Base-by-base conservation (phyloP, 1,140 invertebrate genomes). In the Xylocopa sonorina region DNA sequence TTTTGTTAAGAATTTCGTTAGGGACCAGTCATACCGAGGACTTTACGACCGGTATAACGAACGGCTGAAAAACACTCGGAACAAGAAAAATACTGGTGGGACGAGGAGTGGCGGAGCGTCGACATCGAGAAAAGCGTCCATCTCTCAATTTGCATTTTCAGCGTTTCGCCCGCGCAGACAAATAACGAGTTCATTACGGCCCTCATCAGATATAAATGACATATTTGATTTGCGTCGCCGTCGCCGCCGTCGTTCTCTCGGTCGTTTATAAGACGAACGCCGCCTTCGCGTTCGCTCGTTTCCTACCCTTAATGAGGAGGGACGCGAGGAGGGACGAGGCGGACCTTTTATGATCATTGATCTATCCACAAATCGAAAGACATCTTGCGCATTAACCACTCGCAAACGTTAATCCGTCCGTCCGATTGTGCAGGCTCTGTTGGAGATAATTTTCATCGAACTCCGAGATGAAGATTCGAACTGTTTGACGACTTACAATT, bases 141-240 rank as follows among this genome's bases (percentile, higher is more conserved):
- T 87, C 77, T 83, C 80, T 82, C 85, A 86, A 89, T 89, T 89
- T 87, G 89, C 88, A 78, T 84, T 84, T 82, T 90, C 89, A 90
- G 89, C 89, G 84, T 87, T 90, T 89, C 79, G 51, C 58, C 80
- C n/a, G 66, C 3, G 58, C 80, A 79, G 89, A 80, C 82, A 89
- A 87, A 90, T 89, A 89, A 89, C 83, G 89, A 89, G 85, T 89
- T 90, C 89, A 88, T 90, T 90, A 89, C 78, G 78, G 51, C 63
- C 53, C 82, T 90, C 88, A 89, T 89, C 87, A 89, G 86, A 88
- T 89, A 89, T 89, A 88, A 90, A 88, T 89, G 89, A 89, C 89
- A 90, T 88, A 89, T 90, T 90, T 89, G 88, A 89, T 88, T 89
- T 84, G 73, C 81, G 80, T 73, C 85, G 62, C 48, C 48, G 62